Base-by-base conservation (phyloP, 2,113 vertebrate species). In the Seriola quinqueradiata region DNA sequence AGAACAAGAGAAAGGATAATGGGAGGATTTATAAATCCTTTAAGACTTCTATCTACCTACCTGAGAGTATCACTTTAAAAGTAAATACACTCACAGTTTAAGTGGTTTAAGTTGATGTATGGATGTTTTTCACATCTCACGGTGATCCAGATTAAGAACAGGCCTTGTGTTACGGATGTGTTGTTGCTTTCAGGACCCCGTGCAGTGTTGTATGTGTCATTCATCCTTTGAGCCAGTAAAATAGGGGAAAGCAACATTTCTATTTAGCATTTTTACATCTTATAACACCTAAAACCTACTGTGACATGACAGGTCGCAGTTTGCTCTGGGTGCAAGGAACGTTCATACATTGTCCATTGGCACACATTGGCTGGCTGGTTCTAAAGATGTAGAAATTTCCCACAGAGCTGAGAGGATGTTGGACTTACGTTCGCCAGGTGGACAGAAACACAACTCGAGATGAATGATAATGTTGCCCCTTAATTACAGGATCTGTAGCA, bases 11-110 rank as follows among this genome's bases (percentile, higher is more conserved):
- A 1, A 52, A 57, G 48, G 58, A 70, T 34, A 55, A 78, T 25
- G n/a, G 12, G 12, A 59, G 13, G 8, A 71, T 46, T 70, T 59
- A 19, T 23, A 60, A 79, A 55, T n/a, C 42, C 16, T 40, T 69
- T 21, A 38, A 77, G 32, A 52, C 34, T 67, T 32, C 8, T 66
- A 25, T 55, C 54, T 75, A 23, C 5, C 48, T 12, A 17, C n/a
- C 4, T 70, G 36, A 13, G n/a, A 57, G 23, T 57, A 12, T n/a
- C 54, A 12, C 54, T 52, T 57, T 64, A 5, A 61, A 76, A 48
- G 14, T 21, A 67, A 67, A 36, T 21, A 2, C 14, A 57, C 48
- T 40, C 34, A 14, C 21, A 42, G 19, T 61, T 67, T 40, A 42
- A 19, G 11, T 42, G 9, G 34, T 64, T 70, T 46, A 28, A n/a